These are phyloP conservation scores for Nothocercus julius DNA, from an alignment of 2,113 vertebrate species.

Conservation along the genomic window DNA sequence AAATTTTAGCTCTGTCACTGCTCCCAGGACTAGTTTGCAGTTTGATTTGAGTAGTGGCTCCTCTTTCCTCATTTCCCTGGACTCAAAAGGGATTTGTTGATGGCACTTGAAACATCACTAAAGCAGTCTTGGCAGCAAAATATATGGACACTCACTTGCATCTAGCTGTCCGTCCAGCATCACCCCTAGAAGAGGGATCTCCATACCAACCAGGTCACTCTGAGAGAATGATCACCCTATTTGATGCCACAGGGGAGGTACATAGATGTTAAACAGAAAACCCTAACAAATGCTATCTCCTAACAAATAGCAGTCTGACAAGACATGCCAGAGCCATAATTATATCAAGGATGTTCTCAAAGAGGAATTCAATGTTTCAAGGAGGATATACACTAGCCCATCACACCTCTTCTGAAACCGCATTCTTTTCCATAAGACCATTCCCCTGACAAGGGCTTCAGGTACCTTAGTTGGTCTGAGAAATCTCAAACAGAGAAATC, in stretches of 20 bases:
- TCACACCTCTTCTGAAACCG: rapidly evolving
- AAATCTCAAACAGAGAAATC: not conserved
- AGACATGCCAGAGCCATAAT: not conserved
- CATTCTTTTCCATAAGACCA: not conserved
- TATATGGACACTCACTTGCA: not conserved
- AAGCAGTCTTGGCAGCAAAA: not conserved
- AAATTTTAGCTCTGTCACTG: not conserved
- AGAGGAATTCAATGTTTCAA: not conserved
- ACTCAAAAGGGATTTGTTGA: not conserved
- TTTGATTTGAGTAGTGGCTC: not conserved
- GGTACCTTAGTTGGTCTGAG: not conserved
- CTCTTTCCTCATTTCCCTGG: not conserved
- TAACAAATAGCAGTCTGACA: not conserved
- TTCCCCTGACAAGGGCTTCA: not conserved
- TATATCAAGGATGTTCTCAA: not conserved
- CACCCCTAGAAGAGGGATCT: not conserved
- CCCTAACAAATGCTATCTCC: not conserved
- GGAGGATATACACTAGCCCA: rapidly evolving
- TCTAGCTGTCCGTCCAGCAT: not conserved
- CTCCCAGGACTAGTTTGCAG: not conserved
- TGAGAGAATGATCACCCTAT: not conserved
- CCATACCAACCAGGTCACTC: rapidly evolving
- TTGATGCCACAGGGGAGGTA: not conserved
- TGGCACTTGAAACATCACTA: rapidly evolving
- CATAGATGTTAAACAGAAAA: not conserved